Base-by-base conservation (phyloP, 2,113 vertebrate genomes). In the Condylura cristata region DNA sequence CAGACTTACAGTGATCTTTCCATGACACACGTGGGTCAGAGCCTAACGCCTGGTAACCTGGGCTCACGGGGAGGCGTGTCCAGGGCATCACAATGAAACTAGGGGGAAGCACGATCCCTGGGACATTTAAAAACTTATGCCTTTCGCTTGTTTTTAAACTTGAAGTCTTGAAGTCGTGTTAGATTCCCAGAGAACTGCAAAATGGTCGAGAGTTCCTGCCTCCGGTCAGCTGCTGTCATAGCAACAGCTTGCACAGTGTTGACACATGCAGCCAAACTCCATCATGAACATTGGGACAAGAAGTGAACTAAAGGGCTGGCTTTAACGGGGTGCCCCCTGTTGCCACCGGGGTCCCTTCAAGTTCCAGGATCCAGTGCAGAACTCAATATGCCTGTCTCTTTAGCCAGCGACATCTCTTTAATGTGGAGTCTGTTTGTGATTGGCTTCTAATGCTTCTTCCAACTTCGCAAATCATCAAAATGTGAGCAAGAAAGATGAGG, bases 401-500 rank as follows among this genome's bases (percentile, higher is more conserved):
- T 75, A 82, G 41, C 34, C 61, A 8, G 63, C 51, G 68, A 82
- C 66, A 34, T 76, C 41, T 88, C 79, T 84, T 84, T 48, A 88
- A 41, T 28, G 24, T 39, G 10, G 34, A 66, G 41, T 18, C 48
- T 51, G 48, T 32, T 14, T 18, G 4, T 16, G 9, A 34, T 41
- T 60, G 13, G 17, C 61, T 90, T 53, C 72, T 90, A 16, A 51
- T 87, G 26, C 58, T 60, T 85, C 72, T 66, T 88, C 66, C 66
- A 84, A 32, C 85, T 86, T 81, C 41, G 56, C 39, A 86, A 94
- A 88, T 18, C 70, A 60, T 72, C 37, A 88, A 88, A 95, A 81
- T 22, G 0, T 39, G 86, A 95, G 60, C 76, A 48, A 76, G 72
- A 66, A 91, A 70, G 71, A n/a, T 10, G 8, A 13, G 1, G 6